These are phyloP conservation scores for Egretta garzetta DNA, from an alignment of 2,113 vertebrate species.

Conservation along the genomic window DNA sequence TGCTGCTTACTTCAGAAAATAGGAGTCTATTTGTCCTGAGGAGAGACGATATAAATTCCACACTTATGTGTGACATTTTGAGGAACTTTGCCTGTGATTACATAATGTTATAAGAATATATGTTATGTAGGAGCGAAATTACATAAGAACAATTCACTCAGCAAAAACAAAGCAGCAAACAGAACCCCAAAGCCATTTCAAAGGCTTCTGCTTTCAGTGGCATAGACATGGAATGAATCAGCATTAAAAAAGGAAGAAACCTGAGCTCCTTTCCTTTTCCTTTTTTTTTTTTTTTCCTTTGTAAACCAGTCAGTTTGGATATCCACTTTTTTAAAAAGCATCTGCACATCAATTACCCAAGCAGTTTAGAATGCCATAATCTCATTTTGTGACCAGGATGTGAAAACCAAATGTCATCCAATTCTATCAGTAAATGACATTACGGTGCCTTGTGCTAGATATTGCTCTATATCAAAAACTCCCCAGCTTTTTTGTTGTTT, in stretches of 20 bases:
- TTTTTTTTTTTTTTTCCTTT: not conserved
- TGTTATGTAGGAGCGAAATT: not conserved
- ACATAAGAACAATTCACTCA: not conserved
- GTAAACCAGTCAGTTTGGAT: not conserved
- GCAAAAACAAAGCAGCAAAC: not conserved
- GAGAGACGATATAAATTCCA: constrained; percentile 49
- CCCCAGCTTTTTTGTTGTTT: not conserved
- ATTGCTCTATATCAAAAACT: not conserved
- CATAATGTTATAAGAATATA: constrained; percentile 46
- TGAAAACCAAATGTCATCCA: constrained; percentile 44
- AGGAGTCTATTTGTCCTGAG: constrained; percentile 2
- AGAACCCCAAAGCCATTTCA: not conserved
- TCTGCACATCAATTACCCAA: not conserved
- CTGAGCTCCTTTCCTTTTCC: not conserved
- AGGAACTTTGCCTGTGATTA: constrained; percentile 47
- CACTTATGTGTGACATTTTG: constrained; percentile 35
- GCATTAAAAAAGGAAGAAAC: not conserved
- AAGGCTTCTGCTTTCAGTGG: not conserved
- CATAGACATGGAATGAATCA: not conserved
- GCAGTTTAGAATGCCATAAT: constrained; percentile 3
- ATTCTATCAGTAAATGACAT: not conserved
- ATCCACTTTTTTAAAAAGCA: not conserved
- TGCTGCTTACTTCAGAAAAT: not conserved
- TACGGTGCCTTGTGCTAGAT: not conserved
- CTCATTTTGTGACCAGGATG: constrained; percentile 21